Conservation (phyloP, 2,113 vertebrate species). For the Lichenostomus cassidix region DNA sequence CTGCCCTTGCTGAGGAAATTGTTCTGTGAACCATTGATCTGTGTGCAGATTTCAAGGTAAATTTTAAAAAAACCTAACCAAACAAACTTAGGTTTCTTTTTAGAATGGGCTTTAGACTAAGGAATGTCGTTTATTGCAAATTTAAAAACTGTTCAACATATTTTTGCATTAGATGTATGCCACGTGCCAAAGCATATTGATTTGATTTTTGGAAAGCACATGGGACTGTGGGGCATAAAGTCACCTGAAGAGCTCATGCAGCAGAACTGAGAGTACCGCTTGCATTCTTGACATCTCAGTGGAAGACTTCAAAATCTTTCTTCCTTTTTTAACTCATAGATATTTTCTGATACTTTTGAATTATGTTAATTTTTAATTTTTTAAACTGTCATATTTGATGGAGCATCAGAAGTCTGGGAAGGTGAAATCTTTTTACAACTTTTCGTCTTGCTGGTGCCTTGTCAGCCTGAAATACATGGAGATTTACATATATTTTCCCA, state of each 20-base stretch:
- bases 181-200: not conserved
- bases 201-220: not conserved
- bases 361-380: not conserved
- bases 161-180: not conserved
- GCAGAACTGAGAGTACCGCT: not conserved
- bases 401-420: not conserved
- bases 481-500: not conserved
- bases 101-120: not conserved
- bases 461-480: not conserved
- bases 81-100: not conserved
- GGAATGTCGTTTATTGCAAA: not conserved
- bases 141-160: not conserved
- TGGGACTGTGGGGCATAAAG: not conserved
- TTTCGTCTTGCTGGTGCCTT: not conserved
- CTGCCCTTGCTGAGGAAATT: not conserved
- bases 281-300: not conserved
- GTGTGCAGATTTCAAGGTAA: not conserved
- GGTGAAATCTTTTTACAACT: not conserved
- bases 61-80: not conserved
- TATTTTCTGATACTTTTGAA: not conserved
- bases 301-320: not conserved
- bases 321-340: not conserved
- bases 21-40: not conserved
- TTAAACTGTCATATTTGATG: not conserved
- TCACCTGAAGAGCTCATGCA: not conserved